Percentiles rank a stretch among this genome's conserved stretches.
Conservation (phyloP, 1,140 invertebrate genomes). For the Nilaparvata lugens region DNA sequence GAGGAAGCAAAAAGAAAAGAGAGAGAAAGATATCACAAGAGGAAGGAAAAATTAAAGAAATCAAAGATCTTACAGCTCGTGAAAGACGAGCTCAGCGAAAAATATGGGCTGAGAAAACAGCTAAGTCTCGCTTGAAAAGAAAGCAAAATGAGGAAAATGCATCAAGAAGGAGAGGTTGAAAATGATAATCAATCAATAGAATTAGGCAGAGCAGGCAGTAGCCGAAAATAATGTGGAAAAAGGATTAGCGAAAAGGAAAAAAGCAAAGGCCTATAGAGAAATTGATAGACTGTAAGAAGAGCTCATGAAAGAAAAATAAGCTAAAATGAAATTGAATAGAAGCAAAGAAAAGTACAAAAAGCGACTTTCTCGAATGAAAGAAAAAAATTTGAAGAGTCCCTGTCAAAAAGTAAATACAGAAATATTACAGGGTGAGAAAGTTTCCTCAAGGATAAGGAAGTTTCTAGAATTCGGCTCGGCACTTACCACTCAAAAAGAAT, state of each 20-base stretch:
- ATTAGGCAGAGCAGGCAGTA: background rate
- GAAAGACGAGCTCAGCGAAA: too few species aligned
- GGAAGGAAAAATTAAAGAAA: too few species aligned
- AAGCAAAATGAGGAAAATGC: slow-evolving; percentile 9
- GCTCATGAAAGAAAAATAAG: background rate
- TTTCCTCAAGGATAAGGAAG: background rate
- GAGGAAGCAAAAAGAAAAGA: too few species aligned
- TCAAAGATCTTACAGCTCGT: too few species aligned
- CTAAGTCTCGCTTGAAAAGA: slow-evolving; percentile 5
- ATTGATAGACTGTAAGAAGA: slow-evolving; percentile 1
- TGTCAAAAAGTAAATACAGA: slow-evolving; percentile 5
- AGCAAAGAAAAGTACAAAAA: slow-evolving; percentile 12
- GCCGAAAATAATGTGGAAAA: slow-evolving; percentile 7
- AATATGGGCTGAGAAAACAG: slow-evolving; percentile 10
- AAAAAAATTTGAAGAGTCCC: slow-evolving; percentile 8
- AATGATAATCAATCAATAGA: background rate
- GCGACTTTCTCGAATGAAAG: background rate
- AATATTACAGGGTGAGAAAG: slow-evolving; percentile 7
- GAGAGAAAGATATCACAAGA: too few species aligned
- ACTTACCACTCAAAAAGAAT: background rate
- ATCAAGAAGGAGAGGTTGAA: background rate
- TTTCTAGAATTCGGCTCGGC: background rate
- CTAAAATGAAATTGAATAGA: background rate
- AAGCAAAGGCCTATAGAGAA: slow-evolving; percentile 11
- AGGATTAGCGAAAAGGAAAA: slow-evolving; percentile 6